Conservation (phyloP, 2,797 vertebrate species). For the Carapus acus region DNA sequence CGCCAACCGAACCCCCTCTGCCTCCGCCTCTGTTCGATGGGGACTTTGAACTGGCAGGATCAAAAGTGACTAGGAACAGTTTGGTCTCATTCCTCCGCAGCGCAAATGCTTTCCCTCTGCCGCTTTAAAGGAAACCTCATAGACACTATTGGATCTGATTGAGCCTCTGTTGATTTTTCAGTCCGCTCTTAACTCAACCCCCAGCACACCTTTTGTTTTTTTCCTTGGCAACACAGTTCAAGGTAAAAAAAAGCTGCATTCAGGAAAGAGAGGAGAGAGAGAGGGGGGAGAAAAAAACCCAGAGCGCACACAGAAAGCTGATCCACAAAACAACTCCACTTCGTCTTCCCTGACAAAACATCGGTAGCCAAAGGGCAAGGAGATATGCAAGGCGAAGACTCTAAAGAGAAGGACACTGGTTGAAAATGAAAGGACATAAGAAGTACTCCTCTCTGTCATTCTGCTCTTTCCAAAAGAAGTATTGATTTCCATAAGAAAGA, state of each 20-base stretch:
- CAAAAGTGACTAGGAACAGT: conserved; percentile 77
- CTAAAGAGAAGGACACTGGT: conserved; percentile 91
- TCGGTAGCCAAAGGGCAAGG: conserved; percentile 93
- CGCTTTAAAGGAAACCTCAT: conserved; percentile 73
- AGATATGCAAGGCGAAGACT: conserved; percentile 88
- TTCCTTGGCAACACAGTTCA: conserved; percentile 70
- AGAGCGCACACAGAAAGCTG: conserved; percentile 79
- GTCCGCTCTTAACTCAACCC: neutral
- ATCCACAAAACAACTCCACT: conserved; percentile 91
- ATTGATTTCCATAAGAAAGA: conserved; percentile 99
- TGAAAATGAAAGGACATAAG: conserved; percentile 80
- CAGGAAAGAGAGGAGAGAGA: conserved; percentile 34
- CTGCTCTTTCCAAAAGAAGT: conserved; percentile 73
- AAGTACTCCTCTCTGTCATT: conserved; percentile 75
- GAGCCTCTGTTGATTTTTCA: conserved; percentile 64
- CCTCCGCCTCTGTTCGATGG: conserved; percentile 43
- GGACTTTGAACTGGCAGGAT: conserved; percentile 78
- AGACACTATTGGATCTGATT: conserved; percentile 71
- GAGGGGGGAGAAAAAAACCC: conserved; percentile 34
- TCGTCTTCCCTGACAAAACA: conserved; percentile 91
- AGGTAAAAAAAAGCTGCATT: conserved; percentile 62
- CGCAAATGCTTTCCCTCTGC: conserved; percentile 71
- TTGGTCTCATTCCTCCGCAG: conserved; percentile 68
- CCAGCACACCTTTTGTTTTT: conserved; percentile 28
- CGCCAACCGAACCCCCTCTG: conserved; percentile 41